Percentiles rank a stretch among this genome's conserved stretches.
phyloP scores from a whole-genome alignment of 2,113 vertebrate genomes.

The Synodontis membranacea region DNA sequence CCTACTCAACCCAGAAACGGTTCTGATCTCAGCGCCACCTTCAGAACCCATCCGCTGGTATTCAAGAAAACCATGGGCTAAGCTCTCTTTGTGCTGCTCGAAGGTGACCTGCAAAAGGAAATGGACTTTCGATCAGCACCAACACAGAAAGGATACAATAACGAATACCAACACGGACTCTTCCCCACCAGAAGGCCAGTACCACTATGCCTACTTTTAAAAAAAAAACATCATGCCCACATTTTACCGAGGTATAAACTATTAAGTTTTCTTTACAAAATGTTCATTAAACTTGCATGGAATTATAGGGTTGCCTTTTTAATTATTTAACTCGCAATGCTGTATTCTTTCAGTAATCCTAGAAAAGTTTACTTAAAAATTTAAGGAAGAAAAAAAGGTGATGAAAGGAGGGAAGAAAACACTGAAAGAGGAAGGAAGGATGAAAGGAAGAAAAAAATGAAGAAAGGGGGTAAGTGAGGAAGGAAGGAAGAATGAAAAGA shows the following conservation, averaged over 20 bases:
- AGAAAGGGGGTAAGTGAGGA: no score
- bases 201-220: background rate
- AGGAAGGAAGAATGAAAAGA: background rate
- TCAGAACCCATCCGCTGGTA: slow-evolving; percentile 80
- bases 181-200: no score
- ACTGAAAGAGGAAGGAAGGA: no score
- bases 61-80: slow-evolving; percentile 84
- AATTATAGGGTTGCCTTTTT: no score
- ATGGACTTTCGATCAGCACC: background rate
- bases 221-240: background rate
- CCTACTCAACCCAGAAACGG: slow-evolving; percentile 73
- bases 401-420: background rate
- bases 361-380: no score
- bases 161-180: background rate
- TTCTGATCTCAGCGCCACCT: slow-evolving; percentile 68
- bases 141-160: background rate
- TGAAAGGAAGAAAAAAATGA: no score
- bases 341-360: no score
- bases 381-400: background rate
- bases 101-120: slow-evolving; percentile 85
- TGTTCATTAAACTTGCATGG: background rate
- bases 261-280: background rate
- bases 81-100: slow-evolving; percentile 91
- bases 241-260: background rate
- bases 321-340: background rate